Conservation (phyloP, 2,113 vertebrate genomes). For the Chaetura pelagica region DNA sequence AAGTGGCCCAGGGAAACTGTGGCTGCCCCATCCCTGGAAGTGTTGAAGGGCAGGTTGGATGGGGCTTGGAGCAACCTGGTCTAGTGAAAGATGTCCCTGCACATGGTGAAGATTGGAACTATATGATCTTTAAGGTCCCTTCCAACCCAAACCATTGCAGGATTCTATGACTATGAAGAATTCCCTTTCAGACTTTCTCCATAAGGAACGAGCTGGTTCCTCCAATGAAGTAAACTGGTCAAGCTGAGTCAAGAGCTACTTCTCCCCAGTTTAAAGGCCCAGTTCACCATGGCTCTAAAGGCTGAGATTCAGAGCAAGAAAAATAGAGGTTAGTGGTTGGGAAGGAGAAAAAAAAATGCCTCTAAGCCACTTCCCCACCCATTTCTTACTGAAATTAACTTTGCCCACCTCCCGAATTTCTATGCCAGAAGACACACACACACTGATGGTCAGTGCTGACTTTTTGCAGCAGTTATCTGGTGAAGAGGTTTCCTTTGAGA, state of each 20-base stretch:
- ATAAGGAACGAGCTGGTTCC: not conserved
- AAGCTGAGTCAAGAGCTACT: not conserved
- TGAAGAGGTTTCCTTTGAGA: not conserved
- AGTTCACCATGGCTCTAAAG: not conserved
- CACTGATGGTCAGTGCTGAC: not conserved
- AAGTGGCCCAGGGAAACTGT: no score
- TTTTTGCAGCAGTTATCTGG: not conserved
- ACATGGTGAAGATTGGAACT: accelerated
- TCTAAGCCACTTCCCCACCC: not conserved
- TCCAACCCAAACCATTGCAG: not conserved
- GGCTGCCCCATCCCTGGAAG: not conserved
- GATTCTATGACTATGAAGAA: not conserved
- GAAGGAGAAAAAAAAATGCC: not conserved
- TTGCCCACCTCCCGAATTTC: slow-evolving; percentile 3
- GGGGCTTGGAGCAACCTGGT: not conserved
- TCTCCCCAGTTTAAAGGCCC: not conserved
- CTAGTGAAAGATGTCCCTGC: not conserved
- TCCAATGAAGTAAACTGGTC: not conserved
- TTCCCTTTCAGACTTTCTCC: not conserved
- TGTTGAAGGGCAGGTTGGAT: not conserved
- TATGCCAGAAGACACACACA: not conserved
- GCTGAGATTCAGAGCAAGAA: not conserved
- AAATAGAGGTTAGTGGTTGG: not conserved
- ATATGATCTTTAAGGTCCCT: not conserved
- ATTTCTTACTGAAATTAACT: slow-evolving; percentile 15